These are phyloP conservation scores for Lasioglossum figueresi DNA, from an alignment of 2,888 invertebrate genomes.

Conservation along the genomic window DNA sequence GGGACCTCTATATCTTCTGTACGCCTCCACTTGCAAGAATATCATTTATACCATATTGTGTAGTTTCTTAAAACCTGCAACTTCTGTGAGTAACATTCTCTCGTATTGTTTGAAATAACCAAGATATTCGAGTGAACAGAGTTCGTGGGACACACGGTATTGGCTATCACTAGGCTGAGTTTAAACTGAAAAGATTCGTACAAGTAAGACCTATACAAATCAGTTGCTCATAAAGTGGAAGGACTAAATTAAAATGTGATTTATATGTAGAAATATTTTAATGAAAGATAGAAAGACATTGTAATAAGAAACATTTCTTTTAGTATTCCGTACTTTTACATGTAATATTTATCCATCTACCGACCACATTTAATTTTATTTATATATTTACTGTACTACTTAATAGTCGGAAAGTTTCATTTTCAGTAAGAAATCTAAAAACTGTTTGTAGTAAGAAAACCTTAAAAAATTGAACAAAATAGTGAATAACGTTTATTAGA, in stretches of 20 bases:
- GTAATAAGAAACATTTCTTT: neutral
- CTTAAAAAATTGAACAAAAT: constrained; percentile 6
- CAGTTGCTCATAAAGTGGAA: neutral
- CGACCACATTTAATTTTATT: neutral
- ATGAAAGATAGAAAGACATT: constrained; percentile 2
- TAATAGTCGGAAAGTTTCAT: neutral
- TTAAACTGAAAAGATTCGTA: neutral
- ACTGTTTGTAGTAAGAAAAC: neutral
- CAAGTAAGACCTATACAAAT: neutral
- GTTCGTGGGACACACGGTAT: neutral
- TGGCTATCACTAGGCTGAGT: neutral
- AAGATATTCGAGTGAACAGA: too few relatives aligned
- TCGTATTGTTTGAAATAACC: too few relatives aligned
- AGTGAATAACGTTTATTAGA: constrained; percentile 22
- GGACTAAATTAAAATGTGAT: neutral
- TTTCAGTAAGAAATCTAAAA: neutral
- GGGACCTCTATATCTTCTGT: too few relatives aligned
- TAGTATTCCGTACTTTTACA: neutral
- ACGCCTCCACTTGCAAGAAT: too few relatives aligned
- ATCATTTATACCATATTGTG: too few relatives aligned
- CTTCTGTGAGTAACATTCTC: too few relatives aligned
- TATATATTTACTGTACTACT: neutral
- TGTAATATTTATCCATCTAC: neutral
- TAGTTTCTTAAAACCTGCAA: too few relatives aligned
- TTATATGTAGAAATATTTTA: neutral